phyloP scores from a whole-genome alignment of 2,888 invertebrate species.

The Urechis unicinctus region DNA sequence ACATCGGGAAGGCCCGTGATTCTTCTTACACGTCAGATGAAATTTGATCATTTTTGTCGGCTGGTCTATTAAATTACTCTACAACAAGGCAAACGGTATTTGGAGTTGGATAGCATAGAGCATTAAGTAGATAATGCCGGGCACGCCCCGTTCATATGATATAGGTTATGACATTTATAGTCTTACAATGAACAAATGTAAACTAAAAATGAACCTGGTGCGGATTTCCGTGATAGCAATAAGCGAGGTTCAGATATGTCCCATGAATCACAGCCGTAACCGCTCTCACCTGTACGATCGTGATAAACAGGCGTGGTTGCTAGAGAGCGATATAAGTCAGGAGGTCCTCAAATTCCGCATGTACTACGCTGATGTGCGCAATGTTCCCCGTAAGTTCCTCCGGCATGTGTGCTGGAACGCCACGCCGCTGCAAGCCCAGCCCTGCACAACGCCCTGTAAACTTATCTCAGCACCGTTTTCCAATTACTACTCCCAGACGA shows the following conservation, averaged over 20 bases:
- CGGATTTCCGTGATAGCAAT: slow-evolving; percentile 68
- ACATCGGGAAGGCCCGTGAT: slow-evolving; percentile 45
- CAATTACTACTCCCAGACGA: slow-evolving; percentile 75
- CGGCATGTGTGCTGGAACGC: slow-evolving; percentile 50
- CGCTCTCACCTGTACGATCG: slow-evolving; percentile 65
- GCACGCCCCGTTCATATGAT: slow-evolving; percentile 42
- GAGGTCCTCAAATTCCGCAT: slow-evolving; percentile 69
- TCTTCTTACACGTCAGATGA: slow-evolving; percentile 65
- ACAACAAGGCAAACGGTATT: slow-evolving; percentile 32
- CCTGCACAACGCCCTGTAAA: not conserved
- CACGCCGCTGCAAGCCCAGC: slow-evolving; percentile 9
- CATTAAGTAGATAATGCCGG: slow-evolving; percentile 39
- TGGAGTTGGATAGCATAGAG: slow-evolving; percentile 37
- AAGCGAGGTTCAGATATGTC: slow-evolving; percentile 56
- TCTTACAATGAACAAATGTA: slow-evolving; percentile 31
- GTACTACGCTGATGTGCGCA: slow-evolving; percentile 53
- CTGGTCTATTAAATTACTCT: slow-evolving; percentile 61
- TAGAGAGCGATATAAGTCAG: slow-evolving; percentile 71
- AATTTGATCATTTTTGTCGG: slow-evolving; percentile 72
- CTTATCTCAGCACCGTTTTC: slow-evolving; percentile 59
- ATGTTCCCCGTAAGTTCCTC: slow-evolving; percentile 72
- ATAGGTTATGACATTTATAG: slow-evolving; percentile 31
- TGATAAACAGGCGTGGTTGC: slow-evolving; percentile 73
- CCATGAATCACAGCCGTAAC: slow-evolving; percentile 31
- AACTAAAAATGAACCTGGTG: slow-evolving; percentile 65